Conservation (phyloP, 2,113 vertebrate species). For the Myodes glareolus region DNA sequence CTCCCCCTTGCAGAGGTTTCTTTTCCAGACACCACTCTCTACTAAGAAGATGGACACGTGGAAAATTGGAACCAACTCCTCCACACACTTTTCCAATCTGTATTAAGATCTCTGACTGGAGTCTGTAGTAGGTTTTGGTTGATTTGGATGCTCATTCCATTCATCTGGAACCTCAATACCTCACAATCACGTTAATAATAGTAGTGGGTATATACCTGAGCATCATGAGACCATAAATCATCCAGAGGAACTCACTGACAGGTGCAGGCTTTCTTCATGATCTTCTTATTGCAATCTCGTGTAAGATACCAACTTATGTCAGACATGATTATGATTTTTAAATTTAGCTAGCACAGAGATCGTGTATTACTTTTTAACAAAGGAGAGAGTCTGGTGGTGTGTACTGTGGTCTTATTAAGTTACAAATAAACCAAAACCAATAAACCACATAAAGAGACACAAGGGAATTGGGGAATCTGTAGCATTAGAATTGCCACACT, state of each 20-base stretch:
- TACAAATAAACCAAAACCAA: background rate
- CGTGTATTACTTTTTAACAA: background rate
- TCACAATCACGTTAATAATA: background rate
- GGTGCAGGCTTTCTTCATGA: background rate
- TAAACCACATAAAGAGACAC: background rate
- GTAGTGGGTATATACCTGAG: background rate
- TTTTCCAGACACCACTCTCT: background rate
- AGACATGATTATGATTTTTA: conserved; percentile 14
- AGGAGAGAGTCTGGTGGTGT: background rate
- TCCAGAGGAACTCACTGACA: background rate
- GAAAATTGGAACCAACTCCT: background rate
- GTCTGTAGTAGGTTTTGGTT: background rate
- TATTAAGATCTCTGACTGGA: background rate
- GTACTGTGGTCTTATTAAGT: background rate
- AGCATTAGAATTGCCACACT: conserved; percentile 16
- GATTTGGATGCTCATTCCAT: background rate
- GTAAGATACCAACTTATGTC: background rate
- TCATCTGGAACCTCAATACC: background rate
- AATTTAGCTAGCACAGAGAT: background rate
- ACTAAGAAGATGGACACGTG: background rate
- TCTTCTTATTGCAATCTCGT: background rate
- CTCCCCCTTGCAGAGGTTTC: background rate
- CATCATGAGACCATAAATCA: background rate
- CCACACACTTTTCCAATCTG: background rate
- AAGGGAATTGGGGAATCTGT: background rate